A percentile compares a stretch with the other conserved stretches of the same genome.
These are phyloP conservation scores for Contarinia nasturtii DNA, from an alignment of 1,140 invertebrate genomes.

Conservation along the genomic window DNA sequence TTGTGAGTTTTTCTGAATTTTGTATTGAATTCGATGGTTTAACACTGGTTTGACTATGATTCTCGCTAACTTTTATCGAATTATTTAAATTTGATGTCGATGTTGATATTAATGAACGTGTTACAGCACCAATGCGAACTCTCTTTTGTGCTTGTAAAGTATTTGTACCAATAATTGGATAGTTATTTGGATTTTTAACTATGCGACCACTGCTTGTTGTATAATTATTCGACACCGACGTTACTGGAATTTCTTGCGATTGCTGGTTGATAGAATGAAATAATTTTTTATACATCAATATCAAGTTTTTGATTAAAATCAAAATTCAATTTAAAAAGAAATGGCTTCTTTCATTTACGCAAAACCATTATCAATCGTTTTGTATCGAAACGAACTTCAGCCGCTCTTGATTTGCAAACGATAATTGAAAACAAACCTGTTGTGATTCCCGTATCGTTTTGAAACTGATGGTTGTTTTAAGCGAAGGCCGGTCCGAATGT, in stretches of 20 bases:
- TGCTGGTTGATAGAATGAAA: too few species aligned
- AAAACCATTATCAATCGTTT: too few species aligned
- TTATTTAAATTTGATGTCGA: neutral
- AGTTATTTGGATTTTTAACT: slow-evolving; percentile 19
- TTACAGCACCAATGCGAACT: slow-evolving; percentile 39
- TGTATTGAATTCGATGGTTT: too few species aligned
- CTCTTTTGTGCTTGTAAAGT: slow-evolving; percentile 29
- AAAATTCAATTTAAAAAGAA: too few species aligned
- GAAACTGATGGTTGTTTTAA: slow-evolving; percentile 36
- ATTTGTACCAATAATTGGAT: slow-evolving; percentile 29
- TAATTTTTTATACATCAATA: too few species aligned
- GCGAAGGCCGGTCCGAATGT: slow-evolving; percentile 11
- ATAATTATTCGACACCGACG: neutral
- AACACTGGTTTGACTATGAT: too few species aligned
- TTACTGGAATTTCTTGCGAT: slow-evolving; percentile 1
- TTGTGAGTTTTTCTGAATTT: too few species aligned
- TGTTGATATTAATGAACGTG: slow-evolving; percentile 29
- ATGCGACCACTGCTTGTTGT: neutral
- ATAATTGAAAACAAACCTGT: too few species aligned
- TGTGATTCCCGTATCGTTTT: slow-evolving; percentile 24
- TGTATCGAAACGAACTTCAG: too few species aligned
- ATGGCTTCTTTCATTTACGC: too few species aligned
- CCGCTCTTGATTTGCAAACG: too few species aligned
- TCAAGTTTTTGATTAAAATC: too few species aligned
- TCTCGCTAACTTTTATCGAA: neutral